Evolutionary conservation across 2,888 invertebrate species (phyloP), one percentile per base, ranked within the genome.

Genomic region (Drosophila maculinotata): DNA sequence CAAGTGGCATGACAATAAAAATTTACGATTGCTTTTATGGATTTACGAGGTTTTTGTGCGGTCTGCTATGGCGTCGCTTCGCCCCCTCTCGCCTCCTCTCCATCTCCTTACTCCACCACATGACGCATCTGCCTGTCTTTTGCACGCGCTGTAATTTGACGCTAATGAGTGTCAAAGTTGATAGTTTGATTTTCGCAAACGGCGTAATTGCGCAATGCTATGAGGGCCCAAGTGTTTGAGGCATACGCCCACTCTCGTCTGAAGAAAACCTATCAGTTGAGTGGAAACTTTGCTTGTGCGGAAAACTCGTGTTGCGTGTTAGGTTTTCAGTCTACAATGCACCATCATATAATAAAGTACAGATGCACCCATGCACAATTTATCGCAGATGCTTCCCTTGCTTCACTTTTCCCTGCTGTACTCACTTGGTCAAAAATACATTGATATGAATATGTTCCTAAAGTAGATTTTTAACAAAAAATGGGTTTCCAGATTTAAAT

Each of bases 111-210:
- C 25, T 12, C 5, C 30, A 26, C 39, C 14, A 23, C 17, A 8
- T 31, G 36, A 15, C 25, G 33, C 39, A 35, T 51, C 33, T 56
- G 44, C 20, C 48, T 33, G 41, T 36, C 48, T 41, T 25, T 51
- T 83, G 64, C 79, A 83, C 72, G 66, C 73, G 69, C 66, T 57
- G 77, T 69, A 79, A 79, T 83, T 82, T 88, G 88, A 81, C 88
- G 80, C 87, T 82, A 82, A 82, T 82, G 86, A 88, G 82, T 82
- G 87, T 79, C 87, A 83, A 86, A 83, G 84, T 85, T 87, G 88
- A 79, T 82, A 65, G 82, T 85, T 86, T 74, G 85, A 68, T 87
- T 81, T 78, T 81, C 64, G 63, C 84, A 79, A 83, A 86, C 87
- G 81, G 63, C 75, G 82, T 73, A 86, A 79, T 83, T 74, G 51